phyloP scores from a whole-genome alignment of 1,140 invertebrate species.

The Drosophila kanapiae region DNA sequence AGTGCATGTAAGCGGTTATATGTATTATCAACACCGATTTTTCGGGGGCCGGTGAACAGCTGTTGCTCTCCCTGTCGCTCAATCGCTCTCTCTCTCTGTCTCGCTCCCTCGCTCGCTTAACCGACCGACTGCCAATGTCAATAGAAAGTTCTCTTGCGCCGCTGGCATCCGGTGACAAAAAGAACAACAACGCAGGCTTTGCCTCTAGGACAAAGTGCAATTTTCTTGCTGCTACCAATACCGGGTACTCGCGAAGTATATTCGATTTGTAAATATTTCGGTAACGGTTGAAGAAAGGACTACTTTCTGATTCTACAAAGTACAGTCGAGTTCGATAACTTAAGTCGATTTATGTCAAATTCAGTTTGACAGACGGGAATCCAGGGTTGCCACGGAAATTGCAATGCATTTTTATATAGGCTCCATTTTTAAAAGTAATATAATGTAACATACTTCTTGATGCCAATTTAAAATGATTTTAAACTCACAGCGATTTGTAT shows the following conservation, averaged over 20 bases:
- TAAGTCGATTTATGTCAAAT: background rate
- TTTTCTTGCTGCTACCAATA: conserved; percentile 43
- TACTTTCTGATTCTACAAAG: background rate
- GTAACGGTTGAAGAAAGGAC: background rate
- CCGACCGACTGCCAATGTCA: conserved; percentile 6
- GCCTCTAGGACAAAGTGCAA: conserved; percentile 67
- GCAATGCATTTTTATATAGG: background rate
- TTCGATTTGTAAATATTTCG: background rate
- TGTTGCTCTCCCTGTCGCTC: conserved; percentile 38
- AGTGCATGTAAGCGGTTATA: conserved; percentile 1
- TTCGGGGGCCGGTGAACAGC: conserved; percentile 52
- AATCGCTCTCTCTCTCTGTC: background rate
- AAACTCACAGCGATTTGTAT: no score
- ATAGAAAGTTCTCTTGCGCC: conserved; percentile 34
- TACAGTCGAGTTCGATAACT: background rate
- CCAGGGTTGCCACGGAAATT: no score
- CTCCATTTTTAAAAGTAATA: no score
- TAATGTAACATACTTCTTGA: no score
- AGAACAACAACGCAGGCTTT: conserved; percentile 38
- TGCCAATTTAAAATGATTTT: no score
- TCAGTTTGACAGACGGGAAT: background rate
- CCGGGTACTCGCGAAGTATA: conserved; percentile 10
- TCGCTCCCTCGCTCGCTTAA: background rate
- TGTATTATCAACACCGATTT: background rate
- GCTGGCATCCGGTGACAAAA: conserved; percentile 27